These are phyloP conservation scores for Parthenolecanium corni DNA, from an alignment of 2,888 invertebrate species.

Conservation along the genomic window DNA sequence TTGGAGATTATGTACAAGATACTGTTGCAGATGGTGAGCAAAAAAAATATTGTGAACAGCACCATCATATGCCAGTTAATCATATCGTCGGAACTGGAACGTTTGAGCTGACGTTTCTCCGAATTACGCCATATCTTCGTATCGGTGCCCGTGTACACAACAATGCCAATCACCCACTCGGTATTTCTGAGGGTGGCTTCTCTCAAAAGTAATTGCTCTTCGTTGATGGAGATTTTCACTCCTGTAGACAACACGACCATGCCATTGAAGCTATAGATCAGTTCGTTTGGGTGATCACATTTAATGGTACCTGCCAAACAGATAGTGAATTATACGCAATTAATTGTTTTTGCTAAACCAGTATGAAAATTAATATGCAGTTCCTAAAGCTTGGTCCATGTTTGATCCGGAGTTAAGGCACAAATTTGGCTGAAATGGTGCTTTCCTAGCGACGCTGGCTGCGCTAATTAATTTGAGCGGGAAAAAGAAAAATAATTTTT, in stretches of 20 bases:
- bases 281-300: slow-evolving; percentile 29
- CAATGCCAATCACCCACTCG: slow-evolving; percentile 29
- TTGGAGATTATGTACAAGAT: not conserved
- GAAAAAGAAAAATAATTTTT: too few species aligned
- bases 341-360: too few species aligned
- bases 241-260: not conserved
- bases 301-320: slow-evolving; percentile 11
- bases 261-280: slow-evolving; percentile 24
- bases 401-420: too few species aligned
- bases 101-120: not conserved
- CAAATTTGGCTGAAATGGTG: too few species aligned
- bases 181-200: slow-evolving; percentile 25
- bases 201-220: slow-evolving; percentile 22
- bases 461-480: too few species aligned
- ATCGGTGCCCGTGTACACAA: slow-evolving; percentile 27
- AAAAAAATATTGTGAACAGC: slow-evolving; percentile 2
- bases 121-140: slow-evolving; percentile 25
- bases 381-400: too few species aligned
- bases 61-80: slow-evolving; percentile 16
- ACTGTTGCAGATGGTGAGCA: not conserved
- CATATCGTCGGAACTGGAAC: not conserved
- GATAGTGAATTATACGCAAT: too few species aligned
- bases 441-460: too few species aligned
- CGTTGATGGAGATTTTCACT: not conserved
- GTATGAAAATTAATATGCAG: too few species aligned